Evolutionary conservation across 2,888 invertebrate species (phyloP).

Genomic region (Campoplex capitator): DNA sequence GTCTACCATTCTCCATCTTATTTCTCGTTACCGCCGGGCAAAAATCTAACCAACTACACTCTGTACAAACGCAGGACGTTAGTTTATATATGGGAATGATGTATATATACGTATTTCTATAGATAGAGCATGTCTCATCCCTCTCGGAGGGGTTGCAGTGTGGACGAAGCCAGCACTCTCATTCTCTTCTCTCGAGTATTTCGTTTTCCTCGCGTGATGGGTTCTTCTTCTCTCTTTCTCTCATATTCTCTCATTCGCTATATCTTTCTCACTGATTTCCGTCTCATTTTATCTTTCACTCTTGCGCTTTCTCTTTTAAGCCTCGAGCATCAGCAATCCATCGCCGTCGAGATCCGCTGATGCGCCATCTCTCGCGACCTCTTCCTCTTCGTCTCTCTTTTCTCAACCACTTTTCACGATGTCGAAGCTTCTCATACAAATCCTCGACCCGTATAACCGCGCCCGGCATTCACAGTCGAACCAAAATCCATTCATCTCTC

Average conservation of each 20-base stretch:
- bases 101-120: not conserved
- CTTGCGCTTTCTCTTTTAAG: conserved; percentile 51
- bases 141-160: conserved; percentile 9
- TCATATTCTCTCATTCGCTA: conserved; percentile 2
- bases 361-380: conserved; percentile 51
- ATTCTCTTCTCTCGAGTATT: conserved; percentile 38
- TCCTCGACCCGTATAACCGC: conserved; percentile 59
- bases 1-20: conserved; percentile 40
- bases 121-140: conserved; percentile 20
- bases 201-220: conserved; percentile 40
- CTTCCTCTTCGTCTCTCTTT: conserved; percentile 8
- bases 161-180: conserved; percentile 21
- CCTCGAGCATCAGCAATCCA: conserved; percentile 57
- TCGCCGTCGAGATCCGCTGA: conserved; percentile 48
- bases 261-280: conserved; percentile 1
- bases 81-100: not conserved
- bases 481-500: conserved; percentile 47
- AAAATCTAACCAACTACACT: conserved; percentile 33
- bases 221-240: conserved; percentile 32
- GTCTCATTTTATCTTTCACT: conserved; percentile 10
- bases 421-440: conserved; percentile 63
- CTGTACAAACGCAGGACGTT: not conserved
- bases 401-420: conserved; percentile 47
- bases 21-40: conserved; percentile 54
- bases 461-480: conserved; percentile 40